Percentiles rank a stretch among this genome's conserved stretches.
Conservation (phyloP, 2,888 invertebrate genomes). For the Drosophila barbarae region DNA sequence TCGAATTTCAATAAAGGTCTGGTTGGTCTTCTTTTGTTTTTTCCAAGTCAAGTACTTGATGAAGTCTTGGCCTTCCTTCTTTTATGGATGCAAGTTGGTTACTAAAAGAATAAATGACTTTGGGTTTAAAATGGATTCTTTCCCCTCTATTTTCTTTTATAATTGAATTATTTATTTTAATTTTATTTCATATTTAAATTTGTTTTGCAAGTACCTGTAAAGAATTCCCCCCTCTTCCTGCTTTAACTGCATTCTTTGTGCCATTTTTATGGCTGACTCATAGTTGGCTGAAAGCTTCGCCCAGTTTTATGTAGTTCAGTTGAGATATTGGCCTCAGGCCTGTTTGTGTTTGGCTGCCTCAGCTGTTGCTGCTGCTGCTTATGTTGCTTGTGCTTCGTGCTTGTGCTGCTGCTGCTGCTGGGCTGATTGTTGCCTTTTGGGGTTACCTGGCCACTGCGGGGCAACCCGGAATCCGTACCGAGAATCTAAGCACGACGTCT, state of each 20-base stretch:
- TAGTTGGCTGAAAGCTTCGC: constrained; percentile 1
- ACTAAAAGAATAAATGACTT: background rate
- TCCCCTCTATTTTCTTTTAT: background rate
- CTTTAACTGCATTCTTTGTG: background rate
- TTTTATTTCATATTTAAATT: background rate
- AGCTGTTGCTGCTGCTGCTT: constrained; percentile 12
- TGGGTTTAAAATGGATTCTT: background rate
- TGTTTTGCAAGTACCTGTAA: background rate
- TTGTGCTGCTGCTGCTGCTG: background rate
- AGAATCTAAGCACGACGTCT: constrained; percentile 35
- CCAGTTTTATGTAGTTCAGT: constrained; percentile 17
- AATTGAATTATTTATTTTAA: background rate
- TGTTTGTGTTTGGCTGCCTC: constrained; percentile 16
- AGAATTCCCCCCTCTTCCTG: background rate
- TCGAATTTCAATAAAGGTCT: constrained; percentile 4
- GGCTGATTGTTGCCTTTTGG: constrained; percentile 47
- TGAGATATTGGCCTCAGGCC: constrained; percentile 4
- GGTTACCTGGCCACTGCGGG: constrained; percentile 48
- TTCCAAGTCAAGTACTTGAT: background rate
- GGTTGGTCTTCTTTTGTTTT: background rate
- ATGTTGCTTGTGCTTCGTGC: background rate
- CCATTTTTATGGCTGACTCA: constrained; percentile 10
- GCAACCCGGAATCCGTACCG: constrained; percentile 35
- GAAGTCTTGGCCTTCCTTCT: background rate
- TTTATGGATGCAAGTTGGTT: background rate